These are phyloP conservation scores for Ennomos fuscantarius DNA, from an alignment of 2,888 invertebrate genomes.

Conservation along the genomic window DNA sequence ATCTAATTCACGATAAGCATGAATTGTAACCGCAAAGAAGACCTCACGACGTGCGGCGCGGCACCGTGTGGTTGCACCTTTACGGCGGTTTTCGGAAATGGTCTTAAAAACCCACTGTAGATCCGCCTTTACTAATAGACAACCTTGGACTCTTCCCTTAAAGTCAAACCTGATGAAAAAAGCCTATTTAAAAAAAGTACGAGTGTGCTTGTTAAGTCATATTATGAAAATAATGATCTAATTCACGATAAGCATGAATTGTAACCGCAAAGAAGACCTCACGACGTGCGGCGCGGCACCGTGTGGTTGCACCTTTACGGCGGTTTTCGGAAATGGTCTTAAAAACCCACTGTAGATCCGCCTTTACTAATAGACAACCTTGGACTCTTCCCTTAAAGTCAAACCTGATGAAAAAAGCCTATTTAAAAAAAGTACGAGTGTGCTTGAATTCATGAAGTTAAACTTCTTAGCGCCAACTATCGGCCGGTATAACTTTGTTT, in stretches of 20 bases:
- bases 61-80: background rate
- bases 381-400: too few species aligned
- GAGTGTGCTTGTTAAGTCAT: background rate
- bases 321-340: slow-evolving; percentile 9
- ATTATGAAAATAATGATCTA: slow-evolving; percentile 15
- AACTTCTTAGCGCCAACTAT: too few species aligned
- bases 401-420: too few species aligned
- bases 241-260: slow-evolving; percentile 15
- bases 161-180: too few species aligned
- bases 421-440: too few species aligned
- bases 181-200: too few species aligned
- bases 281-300: slow-evolving; percentile 2
- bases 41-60: slow-evolving; percentile 2
- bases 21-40: slow-evolving; percentile 14
- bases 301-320: background rate
- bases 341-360: slow-evolving; percentile 8
- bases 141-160: too few species aligned
- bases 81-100: slow-evolving; percentile 5
- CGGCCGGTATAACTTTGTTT: too few species aligned
- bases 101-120: slow-evolving; percentile 8
- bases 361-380: too few species aligned
- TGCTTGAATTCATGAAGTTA: too few species aligned
- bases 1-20: slow-evolving; percentile 23
- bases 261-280: slow-evolving; percentile 15
- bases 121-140: too few species aligned